A percentile compares a stretch with the other conserved stretches of the same genome.
Evolutionary conservation across 2,113 vertebrate species (phyloP).

Genomic region (Baryphthengus martii): DNA sequence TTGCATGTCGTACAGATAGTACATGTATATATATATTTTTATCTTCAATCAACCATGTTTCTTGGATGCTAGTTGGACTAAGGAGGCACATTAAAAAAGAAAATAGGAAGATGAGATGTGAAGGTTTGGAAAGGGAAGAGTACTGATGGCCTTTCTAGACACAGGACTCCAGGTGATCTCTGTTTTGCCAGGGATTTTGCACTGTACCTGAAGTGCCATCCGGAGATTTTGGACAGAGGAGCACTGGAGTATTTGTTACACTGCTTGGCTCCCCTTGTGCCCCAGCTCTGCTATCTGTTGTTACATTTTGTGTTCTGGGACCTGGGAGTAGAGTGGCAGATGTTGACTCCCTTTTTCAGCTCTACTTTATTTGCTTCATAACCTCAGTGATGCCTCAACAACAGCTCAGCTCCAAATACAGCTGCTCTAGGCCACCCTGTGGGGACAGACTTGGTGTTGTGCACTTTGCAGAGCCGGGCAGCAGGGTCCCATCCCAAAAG

Average conservation of each 20-base stretch:
- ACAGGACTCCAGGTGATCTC: rapidly evolving
- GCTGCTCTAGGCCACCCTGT: background rate
- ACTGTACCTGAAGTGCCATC: background rate
- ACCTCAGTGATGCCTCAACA: background rate
- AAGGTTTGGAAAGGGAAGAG: background rate
- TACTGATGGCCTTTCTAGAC: background rate
- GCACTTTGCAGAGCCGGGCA: background rate
- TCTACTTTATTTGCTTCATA: background rate
- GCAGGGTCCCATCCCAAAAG: background rate
- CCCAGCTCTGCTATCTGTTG: background rate
- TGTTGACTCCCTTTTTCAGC: background rate
- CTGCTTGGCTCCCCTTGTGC: background rate
- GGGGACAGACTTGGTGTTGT: background rate
- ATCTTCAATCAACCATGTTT: rapidly evolving
- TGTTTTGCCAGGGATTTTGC: background rate
- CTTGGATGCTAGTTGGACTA: background rate
- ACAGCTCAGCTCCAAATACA: background rate
- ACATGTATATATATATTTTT: background rate
- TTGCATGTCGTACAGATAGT: rapidly evolving
- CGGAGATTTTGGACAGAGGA: background rate
- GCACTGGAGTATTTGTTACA: rapidly evolving
- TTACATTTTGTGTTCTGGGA: background rate
- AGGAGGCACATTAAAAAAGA: background rate
- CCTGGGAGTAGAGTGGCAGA: rapidly evolving
- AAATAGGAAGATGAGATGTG: background rate